Conservation (phyloP, 2,113 vertebrate genomes). For the Pituophis catenifer region DNA sequence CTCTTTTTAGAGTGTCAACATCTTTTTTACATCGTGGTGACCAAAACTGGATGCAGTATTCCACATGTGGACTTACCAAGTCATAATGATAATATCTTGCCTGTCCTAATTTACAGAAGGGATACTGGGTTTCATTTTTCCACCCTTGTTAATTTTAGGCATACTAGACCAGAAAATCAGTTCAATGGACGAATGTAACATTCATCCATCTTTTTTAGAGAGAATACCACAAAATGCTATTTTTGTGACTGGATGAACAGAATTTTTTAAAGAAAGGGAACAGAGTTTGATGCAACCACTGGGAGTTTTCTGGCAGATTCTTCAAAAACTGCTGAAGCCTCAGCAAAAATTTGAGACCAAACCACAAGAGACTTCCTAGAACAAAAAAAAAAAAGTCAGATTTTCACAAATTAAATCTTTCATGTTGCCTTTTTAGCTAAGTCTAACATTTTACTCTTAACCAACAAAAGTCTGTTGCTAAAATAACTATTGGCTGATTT, state of each 20-base stretch:
- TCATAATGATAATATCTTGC: background rate
- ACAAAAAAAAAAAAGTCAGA: background rate
- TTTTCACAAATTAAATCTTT: conserved; percentile 10
- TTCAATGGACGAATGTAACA: background rate
- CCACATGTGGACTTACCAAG: no score
- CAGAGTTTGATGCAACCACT: background rate
- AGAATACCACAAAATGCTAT: background rate
- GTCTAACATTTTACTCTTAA: background rate
- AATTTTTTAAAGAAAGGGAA: background rate
- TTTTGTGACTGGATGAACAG: background rate
- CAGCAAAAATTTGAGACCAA: background rate
- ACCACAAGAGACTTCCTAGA: background rate
- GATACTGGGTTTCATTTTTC: background rate
- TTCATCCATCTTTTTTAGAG: background rate
- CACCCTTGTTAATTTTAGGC: background rate
- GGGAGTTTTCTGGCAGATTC: background rate
- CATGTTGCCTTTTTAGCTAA: background rate
- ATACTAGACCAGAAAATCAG: background rate
- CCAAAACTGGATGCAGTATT: no score
- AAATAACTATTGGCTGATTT: conserved; percentile 19
- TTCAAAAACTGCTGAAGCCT: background rate
- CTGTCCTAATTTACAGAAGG: background rate
- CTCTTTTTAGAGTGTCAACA: no score
- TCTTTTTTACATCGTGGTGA: no score
- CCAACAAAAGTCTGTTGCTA: conserved; percentile 15